Base-by-base conservation (phyloP, 2,113 vertebrate species). In the Salvator merianae region DNA sequence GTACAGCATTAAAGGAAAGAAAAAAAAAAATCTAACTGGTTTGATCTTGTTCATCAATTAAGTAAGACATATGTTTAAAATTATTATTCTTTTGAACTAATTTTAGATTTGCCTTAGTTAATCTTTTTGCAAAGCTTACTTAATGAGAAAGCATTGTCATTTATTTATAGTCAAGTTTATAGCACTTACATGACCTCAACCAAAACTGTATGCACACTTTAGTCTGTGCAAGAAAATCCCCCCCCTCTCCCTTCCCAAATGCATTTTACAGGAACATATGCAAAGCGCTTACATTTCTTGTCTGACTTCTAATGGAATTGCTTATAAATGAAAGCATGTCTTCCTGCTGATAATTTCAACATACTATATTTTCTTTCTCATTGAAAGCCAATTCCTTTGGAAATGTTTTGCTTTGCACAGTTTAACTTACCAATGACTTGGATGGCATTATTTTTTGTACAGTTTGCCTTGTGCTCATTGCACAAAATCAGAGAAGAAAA, bases 41-140 rank as follows among this genome's bases (percentile, higher is more conserved):
- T 68, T 69, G 65, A 80, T 69, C 79, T 53, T 80, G 40, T 34
- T 30, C 30, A 80, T 53, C 40, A 34, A 18, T n/a, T 10, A 53
- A 43, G 79, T 18, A 26, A 86, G 90, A 26, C 75, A 77, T 84
- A 68, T n/a, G 66, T 89, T 94, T 91, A 73, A 59, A 91, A 87
- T 93, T 87, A 89, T 83, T 68, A 88, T 87, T 85, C 86, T 87
- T 80, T 69, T 88, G 93, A 93, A 86, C 68, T 71, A 85, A 63
- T 80, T 70, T 79, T 14, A 12, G 82, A 78, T 80, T 93, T 80
- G 78, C 65, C 30, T 68, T 18, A 9, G 38, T 43, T 80, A 80
- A 80, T 80, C 63, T 80, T 80, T 50, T 26, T 65, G 30, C 63
- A 47, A 53, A 32, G 78, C 65, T 47, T 47, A 43, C 65, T 68